phyloP scores from a whole-genome alignment of 2,797 vertebrate species.

The Enteromius anoplus region DNA sequence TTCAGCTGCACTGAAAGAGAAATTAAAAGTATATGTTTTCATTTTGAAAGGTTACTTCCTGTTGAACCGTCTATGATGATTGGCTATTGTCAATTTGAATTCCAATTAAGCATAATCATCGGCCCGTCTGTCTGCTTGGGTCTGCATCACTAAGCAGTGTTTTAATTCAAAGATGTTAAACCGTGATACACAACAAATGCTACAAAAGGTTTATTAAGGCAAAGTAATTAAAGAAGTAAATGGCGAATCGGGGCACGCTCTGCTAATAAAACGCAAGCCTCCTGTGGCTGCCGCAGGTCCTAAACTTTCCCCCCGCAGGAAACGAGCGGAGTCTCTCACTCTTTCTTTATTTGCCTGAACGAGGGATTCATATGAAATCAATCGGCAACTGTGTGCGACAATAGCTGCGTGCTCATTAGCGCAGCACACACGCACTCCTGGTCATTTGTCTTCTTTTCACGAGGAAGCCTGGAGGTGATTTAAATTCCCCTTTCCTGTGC shows the following conservation, averaged over 20 bases:
- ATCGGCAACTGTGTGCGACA: constrained; percentile 71
- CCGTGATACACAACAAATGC: constrained; percentile 60
- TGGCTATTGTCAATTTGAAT: constrained; percentile 56
- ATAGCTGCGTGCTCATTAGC: constrained; percentile 73
- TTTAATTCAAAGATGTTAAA: constrained; percentile 68
- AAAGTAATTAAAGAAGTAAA: constrained; percentile 69
- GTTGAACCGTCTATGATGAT: constrained; percentile 35
- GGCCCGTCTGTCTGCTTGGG: constrained; percentile 22
- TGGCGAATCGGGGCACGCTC: constrained; percentile 53
- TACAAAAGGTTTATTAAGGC: constrained; percentile 71
- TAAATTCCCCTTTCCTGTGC: constrained; percentile 68
- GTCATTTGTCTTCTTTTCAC: constrained; percentile 76
- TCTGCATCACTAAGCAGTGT: constrained; percentile 61
- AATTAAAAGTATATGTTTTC: background rate
- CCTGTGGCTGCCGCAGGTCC: constrained; percentile 60
- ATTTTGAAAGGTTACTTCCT: constrained; percentile 43
- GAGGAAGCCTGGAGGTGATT: constrained; percentile 70
- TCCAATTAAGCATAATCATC: constrained; percentile 60
- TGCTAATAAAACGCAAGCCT: constrained; percentile 63
- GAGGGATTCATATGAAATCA: constrained; percentile 72
- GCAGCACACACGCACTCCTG: constrained; percentile 58
- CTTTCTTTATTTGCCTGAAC: constrained; percentile 52
- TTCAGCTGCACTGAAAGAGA: background rate
- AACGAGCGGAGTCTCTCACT: constrained; percentile 53
- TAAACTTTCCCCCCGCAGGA: constrained; percentile 65